These are phyloP conservation scores for Drosophila flavopinicola DNA, from an alignment of 2,888 invertebrate genomes.

Conservation along the genomic window DNA sequence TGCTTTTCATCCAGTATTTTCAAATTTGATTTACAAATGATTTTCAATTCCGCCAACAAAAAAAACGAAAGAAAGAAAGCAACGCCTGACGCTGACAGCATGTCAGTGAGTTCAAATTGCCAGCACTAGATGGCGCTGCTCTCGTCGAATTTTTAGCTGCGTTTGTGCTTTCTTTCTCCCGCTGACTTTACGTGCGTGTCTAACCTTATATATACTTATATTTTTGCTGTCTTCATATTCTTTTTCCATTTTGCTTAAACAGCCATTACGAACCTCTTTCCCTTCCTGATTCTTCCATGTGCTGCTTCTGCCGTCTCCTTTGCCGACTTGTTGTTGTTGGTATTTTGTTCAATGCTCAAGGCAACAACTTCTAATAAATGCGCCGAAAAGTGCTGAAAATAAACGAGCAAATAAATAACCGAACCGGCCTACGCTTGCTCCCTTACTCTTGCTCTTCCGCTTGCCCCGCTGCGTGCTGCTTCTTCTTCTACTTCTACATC, in stretches of 20 bases:
- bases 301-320: neutral
- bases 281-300: neutral
- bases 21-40: conserved; percentile 71
- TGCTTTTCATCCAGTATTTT: conserved; percentile 44
- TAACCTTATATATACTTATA: conserved; percentile 12
- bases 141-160: conserved; percentile 3
- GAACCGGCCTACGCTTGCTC: conserved; percentile 24
- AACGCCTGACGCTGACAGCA: conserved; percentile 34
- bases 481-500: conserved; percentile 3
- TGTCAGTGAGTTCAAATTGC: conserved; percentile 38
- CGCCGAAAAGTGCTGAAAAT: conserved; percentile 70
- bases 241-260: conserved; percentile 29
- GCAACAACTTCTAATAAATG: conserved; percentile 69
- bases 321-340: conserved; percentile 11
- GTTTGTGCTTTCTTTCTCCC: neutral
- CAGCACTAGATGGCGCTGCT: conserved; percentile 32
- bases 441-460: neutral
- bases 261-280: conserved; percentile 16
- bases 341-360: conserved; percentile 43
- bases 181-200: conserved; percentile 31
- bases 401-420: conserved; percentile 77
- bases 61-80: neutral
- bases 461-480: neutral
- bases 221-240: conserved; percentile 33
- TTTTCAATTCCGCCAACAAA: conserved; percentile 49